Base-by-base conservation (phyloP, 2,888 invertebrate species). In the Spilosoma lubricipeda region DNA sequence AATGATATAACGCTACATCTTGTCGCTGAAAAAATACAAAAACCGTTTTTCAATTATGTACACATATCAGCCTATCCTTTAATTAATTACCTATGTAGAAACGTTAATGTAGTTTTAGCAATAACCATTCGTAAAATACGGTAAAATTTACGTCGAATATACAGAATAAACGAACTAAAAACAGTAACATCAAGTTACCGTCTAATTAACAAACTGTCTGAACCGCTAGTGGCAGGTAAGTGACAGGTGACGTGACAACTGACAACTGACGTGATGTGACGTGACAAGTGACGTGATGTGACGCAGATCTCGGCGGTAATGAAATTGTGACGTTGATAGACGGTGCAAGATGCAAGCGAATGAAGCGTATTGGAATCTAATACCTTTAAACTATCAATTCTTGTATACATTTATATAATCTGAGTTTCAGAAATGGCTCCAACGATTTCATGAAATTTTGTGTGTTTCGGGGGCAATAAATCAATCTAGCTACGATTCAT, bases 201-300 rank as follows among this genome's bases (percentile, higher is more conserved):
- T 91, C 93, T 94, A 94, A 95, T 95, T 94, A 95, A 94, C 93
- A 88, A 91, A 91, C 90, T 91, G 92, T 93, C 93, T 88, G 88
- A 90, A 87, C 86, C 85, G 82, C 80, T 81, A 87, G 85, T 92
- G 93, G 90, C 93, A 93, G 93, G 92, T 93, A 90, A 92, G 83
- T 90, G 92, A 92, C 91, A 82, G 83, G 81, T 87, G 86, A 86
- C 86, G 85, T 80, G 85, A 85, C 72, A 72, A 82, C 76, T 81
- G 87, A 86, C 87, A 80, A 52, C 79, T 85, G 87, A 85, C 87
- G 87, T 88, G 92, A 90, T 87, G 80, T 85, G 87, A 85, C 87
- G 87, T 88, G 92, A 90, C 90, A 85, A 84, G 83, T 77, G 89
- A 87, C 87, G 86, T 84, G 86, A 85, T 82, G 78, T 80, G 83